phyloP scores from a whole-genome alignment of 2,888 invertebrate genomes.

The Schizaphis graminum region DNA sequence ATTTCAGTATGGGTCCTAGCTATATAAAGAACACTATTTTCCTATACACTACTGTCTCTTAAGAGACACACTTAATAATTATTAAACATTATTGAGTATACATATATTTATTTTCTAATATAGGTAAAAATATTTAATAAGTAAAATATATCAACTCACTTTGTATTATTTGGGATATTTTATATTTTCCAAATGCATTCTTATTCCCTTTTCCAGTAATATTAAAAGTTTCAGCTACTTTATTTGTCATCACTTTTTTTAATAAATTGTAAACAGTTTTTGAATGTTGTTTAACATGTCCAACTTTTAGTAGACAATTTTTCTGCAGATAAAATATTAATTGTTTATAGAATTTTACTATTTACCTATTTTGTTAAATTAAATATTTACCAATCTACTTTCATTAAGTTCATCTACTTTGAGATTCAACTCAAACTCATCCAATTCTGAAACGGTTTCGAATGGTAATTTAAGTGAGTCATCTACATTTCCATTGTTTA shows the following conservation, averaged over 20 bases:
- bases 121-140: too few relatives aligned
- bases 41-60: too few relatives aligned
- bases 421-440: slow-evolving; percentile 12
- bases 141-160: too few relatives aligned
- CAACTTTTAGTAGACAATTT: slow-evolving; percentile 5
- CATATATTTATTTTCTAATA: too few relatives aligned
- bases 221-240: neutral
- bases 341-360: neutral
- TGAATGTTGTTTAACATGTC: neutral
- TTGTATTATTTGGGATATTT: neutral
- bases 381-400: slow-evolving; percentile 12
- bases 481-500: neutral
- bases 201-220: slow-evolving; percentile 2
- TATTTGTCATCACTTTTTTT: neutral
- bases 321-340: neutral
- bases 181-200: neutral
- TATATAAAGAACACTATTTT: too few relatives aligned
- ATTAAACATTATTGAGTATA: too few relatives aligned
- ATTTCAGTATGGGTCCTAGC: too few relatives aligned
- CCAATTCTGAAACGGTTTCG: neutral
- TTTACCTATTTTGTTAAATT: slow-evolving; percentile 3
- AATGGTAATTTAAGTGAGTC: slow-evolving; percentile 12
- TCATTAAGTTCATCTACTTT: slow-evolving; percentile 3
- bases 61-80: too few relatives aligned
- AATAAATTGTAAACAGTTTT: slow-evolving; percentile 3